phyloP scores from a whole-genome alignment of 1,140 invertebrate species.

The Aphaenogaster rudis region DNA sequence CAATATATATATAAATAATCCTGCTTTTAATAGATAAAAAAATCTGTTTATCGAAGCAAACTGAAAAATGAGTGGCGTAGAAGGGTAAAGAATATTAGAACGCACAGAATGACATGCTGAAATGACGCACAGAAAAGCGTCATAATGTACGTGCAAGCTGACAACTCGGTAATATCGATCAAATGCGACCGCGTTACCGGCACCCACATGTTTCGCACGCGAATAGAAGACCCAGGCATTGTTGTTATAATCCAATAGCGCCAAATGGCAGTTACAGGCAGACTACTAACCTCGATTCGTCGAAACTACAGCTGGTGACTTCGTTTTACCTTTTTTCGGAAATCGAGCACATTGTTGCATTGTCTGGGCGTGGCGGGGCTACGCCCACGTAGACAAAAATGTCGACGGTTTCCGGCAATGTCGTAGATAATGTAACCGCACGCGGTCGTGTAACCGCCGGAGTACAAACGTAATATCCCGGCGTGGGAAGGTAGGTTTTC shows the following conservation, averaged over 20 bases:
- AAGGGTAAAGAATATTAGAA: constrained; percentile 20
- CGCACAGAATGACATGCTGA: constrained; percentile 33
- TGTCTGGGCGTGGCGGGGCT: constrained; percentile 48
- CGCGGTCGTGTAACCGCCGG: constrained; percentile 27
- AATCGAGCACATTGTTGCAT: constrained; percentile 48
- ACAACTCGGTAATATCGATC: constrained; percentile 65
- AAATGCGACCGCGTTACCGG: constrained; percentile 63
- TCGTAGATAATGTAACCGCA: constrained; percentile 55
- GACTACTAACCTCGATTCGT: constrained; percentile 62
- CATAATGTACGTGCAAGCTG: constrained; percentile 51
- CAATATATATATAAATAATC: neutral
- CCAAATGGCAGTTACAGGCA: constrained; percentile 62
- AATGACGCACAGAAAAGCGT: constrained; percentile 58
- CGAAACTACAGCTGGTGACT: constrained; percentile 57
- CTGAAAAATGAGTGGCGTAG: neutral
- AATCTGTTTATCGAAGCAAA: neutral
- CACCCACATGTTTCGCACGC: constrained; percentile 64
- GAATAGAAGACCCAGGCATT: constrained; percentile 57
- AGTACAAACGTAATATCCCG: constrained; percentile 27
- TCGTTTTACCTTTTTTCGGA: constrained; percentile 40
- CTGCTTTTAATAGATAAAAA: neutral
- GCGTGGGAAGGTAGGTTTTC: constrained; percentile 37
- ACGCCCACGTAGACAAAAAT: constrained; percentile 57
- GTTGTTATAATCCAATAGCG: constrained; percentile 66
- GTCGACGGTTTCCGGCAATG: constrained; percentile 57